phyloP scores from a whole-genome alignment of 2,113 vertebrate genomes.

The Hydrolagus affinis region DNA sequence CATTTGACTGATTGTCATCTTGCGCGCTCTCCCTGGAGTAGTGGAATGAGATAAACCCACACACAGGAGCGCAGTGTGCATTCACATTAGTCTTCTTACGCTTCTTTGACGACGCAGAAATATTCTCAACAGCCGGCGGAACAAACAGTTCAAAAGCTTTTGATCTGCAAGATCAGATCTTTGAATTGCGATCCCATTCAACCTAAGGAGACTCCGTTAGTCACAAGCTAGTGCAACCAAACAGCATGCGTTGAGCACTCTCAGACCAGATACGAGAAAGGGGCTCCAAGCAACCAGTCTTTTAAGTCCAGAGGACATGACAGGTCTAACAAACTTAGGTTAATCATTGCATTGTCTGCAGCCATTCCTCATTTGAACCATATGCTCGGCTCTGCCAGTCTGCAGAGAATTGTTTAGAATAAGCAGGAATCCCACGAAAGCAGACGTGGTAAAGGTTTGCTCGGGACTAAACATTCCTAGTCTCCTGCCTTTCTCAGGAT shows the following conservation, averaged over 20 bases:
- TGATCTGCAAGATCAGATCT: not conserved
- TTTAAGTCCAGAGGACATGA: not conserved
- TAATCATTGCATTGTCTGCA: not conserved
- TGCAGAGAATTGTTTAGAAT: not conserved
- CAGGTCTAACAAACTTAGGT: not conserved
- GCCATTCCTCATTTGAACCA: not conserved
- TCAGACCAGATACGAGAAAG: not conserved
- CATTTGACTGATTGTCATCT: not conserved
- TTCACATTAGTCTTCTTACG: not conserved
- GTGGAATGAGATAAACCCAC: not conserved
- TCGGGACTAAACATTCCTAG: not conserved
- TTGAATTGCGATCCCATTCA: not conserved
- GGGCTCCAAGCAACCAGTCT: not conserved
- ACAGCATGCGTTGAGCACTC: not conserved
- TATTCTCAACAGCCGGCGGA: not conserved
- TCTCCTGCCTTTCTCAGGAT: not conserved
- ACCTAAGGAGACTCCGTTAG: not conserved
- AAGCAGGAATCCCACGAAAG: not conserved
- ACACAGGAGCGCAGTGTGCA: not conserved
- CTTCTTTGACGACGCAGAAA: not conserved
- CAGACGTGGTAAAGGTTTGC: not conserved
- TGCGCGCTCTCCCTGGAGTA: too few relatives aligned
- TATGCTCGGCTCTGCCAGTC: not conserved
- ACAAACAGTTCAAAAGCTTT: not conserved
- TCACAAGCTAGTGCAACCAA: not conserved